A percentile compares a stretch with the other conserved stretches of the same genome.
These are phyloP conservation scores for Masticophis lateralis DNA, from an alignment of 2,797 vertebrate species.

Conservation along the genomic window DNA sequence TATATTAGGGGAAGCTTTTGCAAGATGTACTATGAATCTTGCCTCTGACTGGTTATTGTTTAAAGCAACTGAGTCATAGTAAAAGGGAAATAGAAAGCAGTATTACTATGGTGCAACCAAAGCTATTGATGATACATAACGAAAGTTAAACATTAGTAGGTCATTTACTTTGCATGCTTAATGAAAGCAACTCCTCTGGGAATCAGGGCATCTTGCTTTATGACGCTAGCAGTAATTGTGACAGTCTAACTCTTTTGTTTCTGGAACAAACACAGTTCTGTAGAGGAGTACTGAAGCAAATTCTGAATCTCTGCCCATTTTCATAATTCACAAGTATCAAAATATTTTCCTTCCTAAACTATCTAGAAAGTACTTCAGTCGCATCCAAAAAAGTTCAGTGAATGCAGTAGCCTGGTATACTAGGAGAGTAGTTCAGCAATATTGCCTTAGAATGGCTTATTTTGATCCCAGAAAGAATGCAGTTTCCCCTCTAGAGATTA, in stretches of 20 bases:
- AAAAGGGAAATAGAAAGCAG: not conserved
- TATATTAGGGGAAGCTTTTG: not conserved
- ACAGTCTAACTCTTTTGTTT: not conserved
- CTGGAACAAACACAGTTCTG: not conserved
- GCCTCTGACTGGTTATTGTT: not conserved
- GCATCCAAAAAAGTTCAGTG: not conserved
- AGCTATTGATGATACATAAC: not conserved
- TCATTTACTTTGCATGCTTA: not conserved
- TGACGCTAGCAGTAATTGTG: not conserved
- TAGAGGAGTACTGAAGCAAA: not conserved
- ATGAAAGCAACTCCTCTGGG: not conserved
- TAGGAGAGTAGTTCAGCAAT: not conserved
- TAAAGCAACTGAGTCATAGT: not conserved
- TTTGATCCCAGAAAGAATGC: not conserved
- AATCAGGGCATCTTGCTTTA: not conserved
- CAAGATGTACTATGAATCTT: not conserved
- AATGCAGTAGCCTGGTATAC: not conserved
- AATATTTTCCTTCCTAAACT: not conserved
- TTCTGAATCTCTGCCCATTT: not conserved
- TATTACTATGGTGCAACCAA: not conserved
- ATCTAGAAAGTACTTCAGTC: not conserved
- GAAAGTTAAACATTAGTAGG: not conserved
- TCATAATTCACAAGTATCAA: not conserved
- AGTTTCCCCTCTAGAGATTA: not conserved
- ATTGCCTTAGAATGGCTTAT: not conserved